Base-by-base conservation (phyloP, 2,888 invertebrate species). In the Leptura quadrifasciata region DNA sequence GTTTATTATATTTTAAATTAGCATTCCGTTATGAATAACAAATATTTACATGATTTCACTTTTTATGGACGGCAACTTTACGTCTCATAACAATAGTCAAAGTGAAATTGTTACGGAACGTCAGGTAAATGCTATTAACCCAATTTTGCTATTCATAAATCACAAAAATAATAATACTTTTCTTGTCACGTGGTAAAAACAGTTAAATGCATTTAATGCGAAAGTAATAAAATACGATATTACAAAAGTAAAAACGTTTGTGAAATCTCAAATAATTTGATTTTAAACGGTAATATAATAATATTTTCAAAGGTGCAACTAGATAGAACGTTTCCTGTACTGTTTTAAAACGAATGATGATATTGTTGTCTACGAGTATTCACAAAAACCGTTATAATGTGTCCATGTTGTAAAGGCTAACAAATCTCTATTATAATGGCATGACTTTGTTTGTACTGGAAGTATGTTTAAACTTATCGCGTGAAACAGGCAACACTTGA, bases 11-110 rank as follows among this genome's bases (percentile, higher is more conserved):
- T 24, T 55, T 68, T 27, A 68, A 68, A 68, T 55, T 21, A 31
- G 52, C 52, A 55, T 39, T 21, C 18, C 55, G 68, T 55, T 68
- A 68, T 68, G 68, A 47, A 68, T 68, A 68, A 68, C 18, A 24
- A 68, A 27, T 54, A 68, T 57, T 54, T 47, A 52, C 24, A 52
- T 52, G 35, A 47, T 65, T 65, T 65, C 65, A 65, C 65, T 65
- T 65, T 65, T 65, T n/a, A 52, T 27, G 52, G 52, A 65, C n/a
- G 65, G 65, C 24, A 65, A 65, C n/a, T 65, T n/a, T 24, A 47
- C 52, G 65, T 65, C 5, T 65, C 8, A 47, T 18, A 52, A 65
- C 52, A 65, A 60, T 27, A 27, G n/a, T 31, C 24, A 2, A 27
- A 27, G 60, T 60, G 24, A 60, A 60, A 60, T 60, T 60, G 60